These are phyloP conservation scores for Andrena minutula DNA, from an alignment of 2,888 invertebrate species.

Conservation along the genomic window DNA sequence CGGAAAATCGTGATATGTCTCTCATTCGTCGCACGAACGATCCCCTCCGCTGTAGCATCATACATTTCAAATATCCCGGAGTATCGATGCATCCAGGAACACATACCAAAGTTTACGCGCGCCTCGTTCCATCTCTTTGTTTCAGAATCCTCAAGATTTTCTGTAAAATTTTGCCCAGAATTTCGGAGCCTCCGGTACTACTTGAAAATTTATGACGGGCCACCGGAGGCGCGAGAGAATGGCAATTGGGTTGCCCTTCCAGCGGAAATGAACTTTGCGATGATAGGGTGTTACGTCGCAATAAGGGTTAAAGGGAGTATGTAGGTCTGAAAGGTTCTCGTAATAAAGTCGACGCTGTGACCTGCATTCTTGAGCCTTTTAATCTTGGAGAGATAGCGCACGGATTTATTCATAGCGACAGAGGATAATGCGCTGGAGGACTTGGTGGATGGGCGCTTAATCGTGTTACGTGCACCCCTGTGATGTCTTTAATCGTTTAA, in stretches of 20 bases:
- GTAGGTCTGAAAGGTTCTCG: not conserved
- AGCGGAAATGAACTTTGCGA: slow-evolving; percentile 6
- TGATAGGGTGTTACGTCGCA: not conserved
- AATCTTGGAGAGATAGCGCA: not conserved
- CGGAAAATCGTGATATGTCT: too few species aligned
- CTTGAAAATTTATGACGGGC: slow-evolving; percentile 23
- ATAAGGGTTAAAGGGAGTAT: slow-evolving; percentile 2
- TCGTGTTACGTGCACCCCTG: slow-evolving; percentile 3
- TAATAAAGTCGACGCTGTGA: not conserved
- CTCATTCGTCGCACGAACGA: too few species aligned
- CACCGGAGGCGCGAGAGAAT: not conserved
- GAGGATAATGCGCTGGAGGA: not conserved
- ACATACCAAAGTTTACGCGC: too few species aligned
- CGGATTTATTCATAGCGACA: not conserved
- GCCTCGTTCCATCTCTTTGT: not conserved
- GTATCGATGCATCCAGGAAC: too few species aligned
- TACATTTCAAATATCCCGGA: too few species aligned
- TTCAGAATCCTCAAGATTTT: not conserved
- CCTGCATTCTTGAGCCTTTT: slow-evolving; percentile 20
- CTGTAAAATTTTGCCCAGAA: not conserved
- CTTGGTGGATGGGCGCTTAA: not conserved
- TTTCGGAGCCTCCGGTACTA: not conserved
- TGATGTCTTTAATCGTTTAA: not conserved
- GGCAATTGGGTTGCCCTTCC: slow-evolving; percentile 6
- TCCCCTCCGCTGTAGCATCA: too few species aligned